Evolutionary conservation across 2,113 vertebrate species (phyloP), one percentile per base, ranked within the genome.

Genomic region (Hippocampus comes): DNA sequence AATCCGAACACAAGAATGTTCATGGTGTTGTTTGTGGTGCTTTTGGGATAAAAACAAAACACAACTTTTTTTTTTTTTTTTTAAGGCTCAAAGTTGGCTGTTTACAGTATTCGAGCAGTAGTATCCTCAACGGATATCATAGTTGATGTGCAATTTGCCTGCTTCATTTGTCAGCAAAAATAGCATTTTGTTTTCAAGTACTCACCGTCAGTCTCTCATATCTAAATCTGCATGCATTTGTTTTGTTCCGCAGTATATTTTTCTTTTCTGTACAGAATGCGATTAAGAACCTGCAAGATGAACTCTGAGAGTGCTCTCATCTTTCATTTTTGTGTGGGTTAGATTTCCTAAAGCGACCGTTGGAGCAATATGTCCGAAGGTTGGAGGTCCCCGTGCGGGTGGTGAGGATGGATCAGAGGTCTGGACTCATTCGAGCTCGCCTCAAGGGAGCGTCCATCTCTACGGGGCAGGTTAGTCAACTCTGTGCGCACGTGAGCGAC

Each of bases 391-490:
- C 95, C 14, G 95, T 99, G 82, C 91, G 93, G 60, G 95, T 98
- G 57, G 94, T 99, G 87, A 94, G 97, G 85, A 99, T 99, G 97
- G 97, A 99, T 71, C 97, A 98, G 70, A 94, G 97, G 65, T 99
- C 97, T n/a, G 97, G 97, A 71, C 91, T 99, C 74, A 99, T 98
- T 77, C 93, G 97, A 64, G 97, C 96, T 61, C 94, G 97, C 55
- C 94, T 99, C 79, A 97, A 96, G 89, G 97, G 97, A 48, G 97
- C 97, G 20, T 95, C 97, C 25, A 90, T 95, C 76, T 99, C 97
- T 66, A 98, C 95, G 68, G 97, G 97, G 82, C 96, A 98, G 89
- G 97, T 91, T 73, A 72, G 85, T 83, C 67, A 72, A 59, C 56
- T 11, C 15, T 30, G 30, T 30, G 30, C 30, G 30, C 30, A 30